Percentiles rank a stretch among this genome's conserved stretches.
Conservation (phyloP, 2,113 vertebrate genomes). For the Phyllopteryx taeniolatus region DNA sequence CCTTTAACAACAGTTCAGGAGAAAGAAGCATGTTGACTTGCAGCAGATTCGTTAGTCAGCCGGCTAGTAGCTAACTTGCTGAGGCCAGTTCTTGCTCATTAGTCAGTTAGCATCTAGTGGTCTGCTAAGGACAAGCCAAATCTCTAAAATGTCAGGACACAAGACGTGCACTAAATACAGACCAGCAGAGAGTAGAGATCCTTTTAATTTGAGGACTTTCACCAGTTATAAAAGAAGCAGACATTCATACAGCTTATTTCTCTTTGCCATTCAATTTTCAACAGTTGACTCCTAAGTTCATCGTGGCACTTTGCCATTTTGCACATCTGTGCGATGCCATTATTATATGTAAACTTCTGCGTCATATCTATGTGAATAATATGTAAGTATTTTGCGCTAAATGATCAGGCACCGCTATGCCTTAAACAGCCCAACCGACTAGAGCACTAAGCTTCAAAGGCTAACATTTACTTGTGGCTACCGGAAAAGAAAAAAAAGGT, state of each 20-base stretch:
- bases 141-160: too few relatives aligned
- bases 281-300: background rate
- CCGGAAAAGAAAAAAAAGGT: background rate
- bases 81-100: background rate
- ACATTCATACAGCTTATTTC: background rate
- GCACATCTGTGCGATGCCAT: background rate
- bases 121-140: background rate
- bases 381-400: too few relatives aligned
- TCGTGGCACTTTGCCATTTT: background rate
- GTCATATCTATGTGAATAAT: too few relatives aligned
- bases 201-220: background rate
- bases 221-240: background rate
- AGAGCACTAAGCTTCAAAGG: too few relatives aligned
- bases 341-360: too few relatives aligned
- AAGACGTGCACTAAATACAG: background rate
- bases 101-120: background rate
- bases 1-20: background rate
- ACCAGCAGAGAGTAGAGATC: background rate
- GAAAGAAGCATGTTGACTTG: slow-evolving; percentile 1
- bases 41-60: background rate
- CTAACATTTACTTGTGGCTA: too few relatives aligned
- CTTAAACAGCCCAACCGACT: too few relatives aligned
- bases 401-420: too few relatives aligned
- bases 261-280: background rate
- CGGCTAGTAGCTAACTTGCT: background rate